phyloP scores from a whole-genome alignment of 2,888 invertebrate species.

The Leptarthrus brevirostris region DNA sequence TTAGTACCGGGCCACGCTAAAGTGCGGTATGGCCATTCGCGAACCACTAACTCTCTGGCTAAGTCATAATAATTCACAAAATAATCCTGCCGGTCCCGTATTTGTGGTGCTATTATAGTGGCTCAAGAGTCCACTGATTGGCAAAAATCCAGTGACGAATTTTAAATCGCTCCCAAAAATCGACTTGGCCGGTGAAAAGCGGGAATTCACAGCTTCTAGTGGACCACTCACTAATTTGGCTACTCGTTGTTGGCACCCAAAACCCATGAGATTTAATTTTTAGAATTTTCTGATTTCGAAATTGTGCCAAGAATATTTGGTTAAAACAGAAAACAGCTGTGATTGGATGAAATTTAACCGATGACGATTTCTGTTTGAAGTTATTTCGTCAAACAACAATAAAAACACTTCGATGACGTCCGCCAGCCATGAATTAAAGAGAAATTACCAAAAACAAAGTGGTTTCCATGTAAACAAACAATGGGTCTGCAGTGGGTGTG shows the following conservation, averaged over 20 bases:
- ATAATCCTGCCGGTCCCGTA: not conserved
- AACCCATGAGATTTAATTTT: not conserved
- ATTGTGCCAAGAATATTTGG: slow-evolving; percentile 11
- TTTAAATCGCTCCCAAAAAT: slow-evolving; percentile 32
- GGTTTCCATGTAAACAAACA: not conserved
- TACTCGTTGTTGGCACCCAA: not conserved
- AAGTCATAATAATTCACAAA: slow-evolving; percentile 7
- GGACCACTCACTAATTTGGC: not conserved
- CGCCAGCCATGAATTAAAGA: not conserved
- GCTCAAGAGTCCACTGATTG: not conserved
- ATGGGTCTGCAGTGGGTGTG: not conserved
- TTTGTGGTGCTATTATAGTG: slow-evolving; percentile 1
- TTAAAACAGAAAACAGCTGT: slow-evolving; percentile 1
- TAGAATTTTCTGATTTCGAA: not conserved
- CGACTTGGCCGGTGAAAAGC: slow-evolving; percentile 10
- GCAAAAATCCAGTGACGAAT: not conserved
- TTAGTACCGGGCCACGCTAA: not conserved
- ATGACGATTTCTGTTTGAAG: not conserved
- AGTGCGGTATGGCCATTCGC: not conserved
- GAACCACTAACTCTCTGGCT: not conserved
- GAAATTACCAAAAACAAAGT: too few species aligned
- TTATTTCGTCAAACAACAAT: not conserved
- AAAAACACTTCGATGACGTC: not conserved
- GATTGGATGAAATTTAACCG: not conserved
- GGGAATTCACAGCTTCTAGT: slow-evolving; percentile 7